Conservation (phyloP, 2,797 vertebrate species). For the Fistularia tabacaria region DNA sequence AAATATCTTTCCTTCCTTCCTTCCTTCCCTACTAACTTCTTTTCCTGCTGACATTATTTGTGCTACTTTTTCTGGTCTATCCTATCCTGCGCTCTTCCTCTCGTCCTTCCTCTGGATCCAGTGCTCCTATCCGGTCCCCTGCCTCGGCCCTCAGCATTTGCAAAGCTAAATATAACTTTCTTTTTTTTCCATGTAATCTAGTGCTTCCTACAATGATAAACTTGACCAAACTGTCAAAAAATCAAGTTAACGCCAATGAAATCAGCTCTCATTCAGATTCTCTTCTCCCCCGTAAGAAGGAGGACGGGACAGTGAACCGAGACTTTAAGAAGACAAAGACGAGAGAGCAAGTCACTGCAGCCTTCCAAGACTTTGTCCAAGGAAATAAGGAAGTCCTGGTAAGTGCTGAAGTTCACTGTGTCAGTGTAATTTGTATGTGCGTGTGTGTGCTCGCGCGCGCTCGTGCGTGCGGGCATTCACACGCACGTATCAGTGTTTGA, state of each 20-base stretch:
- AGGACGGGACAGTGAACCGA: conserved; percentile 93
- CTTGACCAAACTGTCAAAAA: too few relatives aligned
- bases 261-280: neutral
- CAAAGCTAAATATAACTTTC: too few relatives aligned
- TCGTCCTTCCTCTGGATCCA: neutral
- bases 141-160: too few relatives aligned
- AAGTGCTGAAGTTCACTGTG: conserved; percentile 53
- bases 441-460: conserved; percentile 2
- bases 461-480: neutral
- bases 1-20: neutral
- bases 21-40: neutral
- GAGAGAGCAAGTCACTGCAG: conserved; percentile 84
- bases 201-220: too few relatives aligned
- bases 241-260: neutral
- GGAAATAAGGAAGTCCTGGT: conserved; percentile 88
- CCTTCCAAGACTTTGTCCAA: conserved; percentile 91
- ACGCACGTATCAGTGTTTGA: neutral
- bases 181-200: too few relatives aligned
- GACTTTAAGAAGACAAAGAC: conserved; percentile 98
- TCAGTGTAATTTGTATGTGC: neutral
- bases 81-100: too few relatives aligned
- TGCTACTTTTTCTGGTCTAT: too few relatives aligned
- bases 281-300: conserved; percentile 76
- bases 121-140: neutral
- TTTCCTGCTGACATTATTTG: neutral